Conservation (phyloP, 2,888 invertebrate genomes). For the Sminthurides aquaticus region DNA sequence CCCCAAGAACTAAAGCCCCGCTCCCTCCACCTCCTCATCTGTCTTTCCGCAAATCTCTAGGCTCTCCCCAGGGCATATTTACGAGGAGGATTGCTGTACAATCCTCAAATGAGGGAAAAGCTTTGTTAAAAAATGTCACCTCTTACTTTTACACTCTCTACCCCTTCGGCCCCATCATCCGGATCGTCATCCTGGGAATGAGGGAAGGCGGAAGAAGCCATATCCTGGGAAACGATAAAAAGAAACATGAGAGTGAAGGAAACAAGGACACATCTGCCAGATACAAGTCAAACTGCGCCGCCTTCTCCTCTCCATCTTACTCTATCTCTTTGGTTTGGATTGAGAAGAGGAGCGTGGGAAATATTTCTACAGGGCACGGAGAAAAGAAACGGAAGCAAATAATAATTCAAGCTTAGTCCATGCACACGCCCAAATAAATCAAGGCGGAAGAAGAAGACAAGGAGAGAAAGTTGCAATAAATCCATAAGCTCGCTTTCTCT, state of each 20-base stretch:
- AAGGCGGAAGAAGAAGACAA: neutral
- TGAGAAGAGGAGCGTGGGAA: neutral
- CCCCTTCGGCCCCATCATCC: neutral
- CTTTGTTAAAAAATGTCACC: neutral
- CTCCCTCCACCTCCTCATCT: too few species aligned
- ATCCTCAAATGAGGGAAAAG: neutral
- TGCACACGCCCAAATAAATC: conserved; percentile 2
- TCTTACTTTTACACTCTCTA: neutral
- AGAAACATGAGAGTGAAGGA: too few species aligned
- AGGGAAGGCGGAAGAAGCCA: neutral
- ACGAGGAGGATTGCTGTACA: neutral
- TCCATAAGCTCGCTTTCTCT: neutral
- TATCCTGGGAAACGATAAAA: neutral
- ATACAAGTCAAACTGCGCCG: too few species aligned
- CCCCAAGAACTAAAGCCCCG: neutral
- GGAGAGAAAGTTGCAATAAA: neutral
- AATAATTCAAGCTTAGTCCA: conserved; percentile 4
- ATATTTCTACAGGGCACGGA: too few species aligned
- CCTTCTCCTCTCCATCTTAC: too few species aligned
- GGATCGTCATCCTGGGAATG: neutral
- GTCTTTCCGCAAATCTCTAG: too few species aligned
- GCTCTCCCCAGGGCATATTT: neutral
- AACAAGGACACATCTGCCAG: too few species aligned
- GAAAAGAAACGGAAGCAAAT: neutral
- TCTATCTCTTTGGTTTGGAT: too few species aligned